phyloP scores from a whole-genome alignment of 2,113 vertebrate species.

The Nothocercus nigrocapillus region DNA sequence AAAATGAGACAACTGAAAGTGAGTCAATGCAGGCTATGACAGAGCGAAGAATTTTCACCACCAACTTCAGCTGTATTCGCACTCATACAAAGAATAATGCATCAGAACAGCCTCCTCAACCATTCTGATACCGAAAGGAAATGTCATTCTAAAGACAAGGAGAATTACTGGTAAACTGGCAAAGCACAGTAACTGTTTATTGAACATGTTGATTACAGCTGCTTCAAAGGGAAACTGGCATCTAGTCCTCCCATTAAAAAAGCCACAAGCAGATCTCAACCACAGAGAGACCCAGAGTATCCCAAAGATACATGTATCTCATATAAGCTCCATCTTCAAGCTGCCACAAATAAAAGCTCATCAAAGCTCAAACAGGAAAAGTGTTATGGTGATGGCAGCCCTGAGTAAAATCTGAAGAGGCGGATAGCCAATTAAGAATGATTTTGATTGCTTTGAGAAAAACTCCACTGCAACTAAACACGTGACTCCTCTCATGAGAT shows the following conservation, averaged over 20 bases:
- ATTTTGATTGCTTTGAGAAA: neutral
- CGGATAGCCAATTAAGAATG: accelerated
- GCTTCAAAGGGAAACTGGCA: neutral
- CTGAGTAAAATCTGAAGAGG: neutral
- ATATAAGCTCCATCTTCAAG: neutral
- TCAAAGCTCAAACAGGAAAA: neutral
- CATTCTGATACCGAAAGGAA: neutral
- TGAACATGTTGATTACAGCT: neutral
- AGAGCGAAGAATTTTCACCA: neutral
- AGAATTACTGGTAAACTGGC: neutral
- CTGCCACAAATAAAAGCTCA: neutral
- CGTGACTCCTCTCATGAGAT: neutral
- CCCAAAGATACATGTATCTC: neutral
- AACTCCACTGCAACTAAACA: neutral
- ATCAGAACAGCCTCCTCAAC: neutral
- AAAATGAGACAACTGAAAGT: neutral
- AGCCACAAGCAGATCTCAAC: neutral
- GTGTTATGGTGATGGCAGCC: neutral
- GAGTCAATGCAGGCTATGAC: accelerated
- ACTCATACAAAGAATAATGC: neutral
- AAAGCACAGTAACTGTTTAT: neutral
- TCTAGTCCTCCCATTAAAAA: neutral
- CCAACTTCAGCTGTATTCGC: neutral
- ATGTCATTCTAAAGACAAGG: neutral
- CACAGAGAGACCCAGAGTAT: neutral